These are phyloP conservation scores for Microplitis manilae DNA, from an alignment of 2,888 invertebrate species.

Conservation along the genomic window DNA sequence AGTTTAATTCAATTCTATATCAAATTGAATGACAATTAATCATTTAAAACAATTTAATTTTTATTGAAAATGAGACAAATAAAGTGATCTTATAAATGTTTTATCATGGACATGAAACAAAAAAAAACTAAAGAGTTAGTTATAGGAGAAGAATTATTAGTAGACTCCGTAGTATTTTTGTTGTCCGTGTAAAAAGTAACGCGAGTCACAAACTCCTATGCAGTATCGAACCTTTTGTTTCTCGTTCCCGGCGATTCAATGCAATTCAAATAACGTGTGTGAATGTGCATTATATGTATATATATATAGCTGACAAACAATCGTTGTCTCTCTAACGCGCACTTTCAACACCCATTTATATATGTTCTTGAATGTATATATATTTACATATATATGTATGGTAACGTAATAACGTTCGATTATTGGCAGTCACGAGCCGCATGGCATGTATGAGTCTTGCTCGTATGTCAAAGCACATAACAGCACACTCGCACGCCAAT, in stretches of 20 bases:
- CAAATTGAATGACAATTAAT: background rate
- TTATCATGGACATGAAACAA: background rate
- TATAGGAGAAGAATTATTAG: background rate
- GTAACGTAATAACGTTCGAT: slow-evolving; percentile 69
- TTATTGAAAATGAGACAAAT: too few species aligned
- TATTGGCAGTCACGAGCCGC: slow-evolving; percentile 62
- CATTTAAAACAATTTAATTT: background rate
- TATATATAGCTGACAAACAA: background rate
- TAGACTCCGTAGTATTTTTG: background rate
- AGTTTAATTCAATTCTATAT: background rate
- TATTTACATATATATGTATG: background rate
- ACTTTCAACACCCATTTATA: slow-evolving; percentile 7
- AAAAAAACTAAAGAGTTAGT: background rate
- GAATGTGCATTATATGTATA: background rate
- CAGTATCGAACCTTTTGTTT: background rate
- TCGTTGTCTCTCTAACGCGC: slow-evolving; percentile 2
- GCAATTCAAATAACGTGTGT: slow-evolving; percentile 9
- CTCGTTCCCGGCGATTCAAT: background rate
- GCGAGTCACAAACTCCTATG: slow-evolving; percentile 16
- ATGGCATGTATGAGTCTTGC: slow-evolving; percentile 49
- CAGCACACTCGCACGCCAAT: slow-evolving; percentile 20
- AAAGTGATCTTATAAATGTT: background rate
- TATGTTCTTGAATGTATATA: slow-evolving; percentile 35
- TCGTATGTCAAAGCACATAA: slow-evolving; percentile 65
- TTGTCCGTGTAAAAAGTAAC: slow-evolving; percentile 31